Conservation (phyloP, 1,140 invertebrate genomes). For the Littorina saxatilis region DNA sequence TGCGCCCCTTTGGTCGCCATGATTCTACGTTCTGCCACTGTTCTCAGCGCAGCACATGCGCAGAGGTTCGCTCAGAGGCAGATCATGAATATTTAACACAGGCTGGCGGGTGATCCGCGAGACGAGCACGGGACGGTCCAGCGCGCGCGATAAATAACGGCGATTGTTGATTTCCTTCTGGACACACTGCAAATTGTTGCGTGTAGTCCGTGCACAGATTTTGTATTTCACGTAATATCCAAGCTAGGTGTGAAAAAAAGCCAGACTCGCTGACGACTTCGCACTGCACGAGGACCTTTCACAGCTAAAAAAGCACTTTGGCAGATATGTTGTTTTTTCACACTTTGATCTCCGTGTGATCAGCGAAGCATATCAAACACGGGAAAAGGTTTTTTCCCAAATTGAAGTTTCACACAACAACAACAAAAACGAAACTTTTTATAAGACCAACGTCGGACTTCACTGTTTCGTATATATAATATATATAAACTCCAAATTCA, state of each 20-base stretch:
- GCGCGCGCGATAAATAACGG: slow-evolving; percentile 38
- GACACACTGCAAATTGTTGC: slow-evolving; percentile 36
- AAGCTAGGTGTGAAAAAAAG: neutral
- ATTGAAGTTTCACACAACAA: too few species aligned
- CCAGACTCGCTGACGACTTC: neutral
- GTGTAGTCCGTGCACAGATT: slow-evolving; percentile 18
- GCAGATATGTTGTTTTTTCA: neutral
- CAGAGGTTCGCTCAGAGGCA: slow-evolving; percentile 25
- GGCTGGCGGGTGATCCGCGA: slow-evolving; percentile 28
- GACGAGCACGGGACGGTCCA: slow-evolving; percentile 33
- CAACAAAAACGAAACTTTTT: too few species aligned
- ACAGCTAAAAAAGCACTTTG: neutral
- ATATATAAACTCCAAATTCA: too few species aligned
- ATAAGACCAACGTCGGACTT: too few species aligned
- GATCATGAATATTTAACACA: slow-evolving; percentile 40
- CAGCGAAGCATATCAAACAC: too few species aligned
- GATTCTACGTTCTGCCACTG: slow-evolving; percentile 41
- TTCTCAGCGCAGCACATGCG: slow-evolving; percentile 32
- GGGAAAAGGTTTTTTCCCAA: too few species aligned
- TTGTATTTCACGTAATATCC: neutral
- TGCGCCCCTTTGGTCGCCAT: slow-evolving; percentile 38
- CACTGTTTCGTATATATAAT: too few species aligned
- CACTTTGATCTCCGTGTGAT: too few species aligned
- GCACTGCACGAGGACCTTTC: neutral
- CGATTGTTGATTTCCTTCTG: slow-evolving; percentile 29